Evolutionary conservation across 2,797 vertebrate species (phyloP).

Genomic region (Lithobates pipiens): DNA sequence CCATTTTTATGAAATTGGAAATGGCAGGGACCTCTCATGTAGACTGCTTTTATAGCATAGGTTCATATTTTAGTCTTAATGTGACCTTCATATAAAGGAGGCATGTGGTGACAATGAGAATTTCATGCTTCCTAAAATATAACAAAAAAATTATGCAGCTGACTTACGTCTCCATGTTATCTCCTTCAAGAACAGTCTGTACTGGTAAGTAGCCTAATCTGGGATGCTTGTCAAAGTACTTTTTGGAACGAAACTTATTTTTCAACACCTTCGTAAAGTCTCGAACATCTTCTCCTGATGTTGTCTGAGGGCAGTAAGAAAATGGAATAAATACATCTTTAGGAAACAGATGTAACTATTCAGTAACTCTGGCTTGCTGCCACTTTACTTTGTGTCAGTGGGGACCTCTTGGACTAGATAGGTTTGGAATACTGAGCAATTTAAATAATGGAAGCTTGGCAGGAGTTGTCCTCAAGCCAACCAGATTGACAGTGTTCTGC

Average conservation of each 20-base stretch:
- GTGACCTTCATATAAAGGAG: background rate
- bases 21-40: background rate
- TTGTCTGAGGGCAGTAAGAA: conserved; percentile 79
- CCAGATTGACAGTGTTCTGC: conserved; percentile 31
- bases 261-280: conserved; percentile 98
- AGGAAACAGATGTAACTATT: conserved; percentile 17
- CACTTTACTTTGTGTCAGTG: conserved; percentile 14
- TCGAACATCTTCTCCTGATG: conserved; percentile 96
- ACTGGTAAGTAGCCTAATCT: conserved; percentile 95
- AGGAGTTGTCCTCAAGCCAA: conserved; percentile 43
- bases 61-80: background rate
- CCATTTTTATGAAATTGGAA: background rate
- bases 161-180: conserved; percentile 97
- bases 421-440: conserved; percentile 16
- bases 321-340: conserved; percentile 16
- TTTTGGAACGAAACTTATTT: conserved; percentile 98
- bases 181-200: conserved; percentile 95
- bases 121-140: background rate
- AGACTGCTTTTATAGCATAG: background rate
- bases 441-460: conserved; percentile 51
- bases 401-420: conserved; percentile 34
- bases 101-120: background rate
- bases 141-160: background rate
- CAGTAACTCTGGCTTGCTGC: conserved; percentile 12
- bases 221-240: conserved; percentile 96